These are phyloP conservation scores for Oxyura jamaicensis DNA, from an alignment of 2,113 vertebrate species.

Conservation along the genomic window DNA sequence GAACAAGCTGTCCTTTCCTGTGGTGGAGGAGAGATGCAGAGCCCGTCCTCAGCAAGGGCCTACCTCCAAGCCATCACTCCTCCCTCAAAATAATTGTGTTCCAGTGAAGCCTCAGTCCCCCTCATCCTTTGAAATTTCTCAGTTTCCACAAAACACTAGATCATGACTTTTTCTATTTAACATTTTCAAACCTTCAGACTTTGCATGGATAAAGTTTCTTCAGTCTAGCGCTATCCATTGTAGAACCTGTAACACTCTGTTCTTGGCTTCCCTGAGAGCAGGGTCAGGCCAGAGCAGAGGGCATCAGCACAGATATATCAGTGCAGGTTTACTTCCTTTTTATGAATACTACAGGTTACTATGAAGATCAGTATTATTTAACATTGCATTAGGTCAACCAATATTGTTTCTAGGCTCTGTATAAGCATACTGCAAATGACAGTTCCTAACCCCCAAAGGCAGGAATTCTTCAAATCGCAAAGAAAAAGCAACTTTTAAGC, in stretches of 20 bases:
- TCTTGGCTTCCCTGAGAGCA: slow-evolving; percentile 5
- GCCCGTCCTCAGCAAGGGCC: background rate
- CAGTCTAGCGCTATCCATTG: background rate
- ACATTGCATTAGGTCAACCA: background rate
- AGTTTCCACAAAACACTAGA: background rate
- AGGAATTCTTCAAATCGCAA: background rate
- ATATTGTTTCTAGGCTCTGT: background rate
- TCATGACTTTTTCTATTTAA: background rate
- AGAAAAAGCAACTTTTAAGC: slow-evolving; percentile 28
- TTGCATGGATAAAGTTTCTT: background rate
- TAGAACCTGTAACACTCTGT: background rate
- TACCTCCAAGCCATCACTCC: background rate
- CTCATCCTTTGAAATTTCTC: background rate
- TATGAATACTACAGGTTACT: background rate
- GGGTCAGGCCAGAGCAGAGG: background rate
- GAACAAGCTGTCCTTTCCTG: background rate
- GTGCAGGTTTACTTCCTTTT: background rate
- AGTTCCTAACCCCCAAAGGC: background rate
- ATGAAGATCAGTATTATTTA: background rate
- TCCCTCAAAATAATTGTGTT: background rate
- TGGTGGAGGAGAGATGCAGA: background rate
- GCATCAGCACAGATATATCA: background rate
- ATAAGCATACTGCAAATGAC: background rate
- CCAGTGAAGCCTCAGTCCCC: background rate
- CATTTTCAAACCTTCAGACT: background rate